Evolutionary conservation across 2,888 invertebrate species (phyloP).

Genomic region (Pristionchus japonicus): DNA sequence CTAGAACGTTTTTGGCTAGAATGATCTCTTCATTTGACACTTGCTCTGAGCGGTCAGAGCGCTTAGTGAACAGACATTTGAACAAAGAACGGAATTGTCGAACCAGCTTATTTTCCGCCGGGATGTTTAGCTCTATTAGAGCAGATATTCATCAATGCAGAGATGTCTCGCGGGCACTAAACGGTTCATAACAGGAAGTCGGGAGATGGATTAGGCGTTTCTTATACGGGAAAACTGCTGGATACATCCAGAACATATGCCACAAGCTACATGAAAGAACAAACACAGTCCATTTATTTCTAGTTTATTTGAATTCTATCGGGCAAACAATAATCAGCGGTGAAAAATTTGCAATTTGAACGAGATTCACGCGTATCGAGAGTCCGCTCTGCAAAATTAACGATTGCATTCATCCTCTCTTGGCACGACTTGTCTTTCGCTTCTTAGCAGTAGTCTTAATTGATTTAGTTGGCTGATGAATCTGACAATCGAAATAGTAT

Average conservation of each 20-base stretch:
- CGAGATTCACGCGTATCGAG: not conserved
- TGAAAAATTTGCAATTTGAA: not conserved
- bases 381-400: not conserved
- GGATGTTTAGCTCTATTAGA: not conserved
- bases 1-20: no score
- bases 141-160: not conserved
- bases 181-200: not conserved
- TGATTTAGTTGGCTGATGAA: not conserved
- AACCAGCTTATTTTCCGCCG: not conserved
- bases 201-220: not conserved
- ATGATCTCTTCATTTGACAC: not conserved
- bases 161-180: not conserved
- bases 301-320: no score
- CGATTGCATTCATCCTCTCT: not conserved
- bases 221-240: no score
- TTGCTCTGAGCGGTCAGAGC: not conserved
- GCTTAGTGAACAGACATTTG: no score
- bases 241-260: no score
- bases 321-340: no score
- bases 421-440: not conserved
- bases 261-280: no score
- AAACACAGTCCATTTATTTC: no score
- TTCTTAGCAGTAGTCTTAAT: not conserved
- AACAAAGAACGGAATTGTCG: no score
- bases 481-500: not conserved